phyloP scores from a whole-genome alignment of 2,113 vertebrate species.

The Rhegmatorhina hoffmannsi region DNA sequence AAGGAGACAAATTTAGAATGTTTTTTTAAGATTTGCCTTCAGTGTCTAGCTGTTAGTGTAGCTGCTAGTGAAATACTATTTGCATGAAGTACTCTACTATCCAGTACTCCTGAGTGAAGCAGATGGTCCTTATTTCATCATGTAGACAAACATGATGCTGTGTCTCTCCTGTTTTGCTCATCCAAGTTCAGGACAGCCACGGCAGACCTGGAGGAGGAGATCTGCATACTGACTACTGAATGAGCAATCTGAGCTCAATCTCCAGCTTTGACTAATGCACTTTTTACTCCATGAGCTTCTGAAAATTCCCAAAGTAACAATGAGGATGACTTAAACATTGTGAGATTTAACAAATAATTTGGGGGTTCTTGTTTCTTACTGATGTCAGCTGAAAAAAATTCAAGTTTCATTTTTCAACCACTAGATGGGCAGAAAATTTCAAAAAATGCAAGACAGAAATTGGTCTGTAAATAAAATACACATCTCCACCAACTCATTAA shows the following conservation, averaged over 20 bases:
- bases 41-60: not conserved
- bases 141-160: not conserved
- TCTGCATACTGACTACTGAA: rapidly evolving
- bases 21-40: not conserved
- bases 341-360: not conserved
- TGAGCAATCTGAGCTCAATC: not conserved
- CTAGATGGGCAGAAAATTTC: not conserved
- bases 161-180: not conserved
- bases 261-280: not conserved
- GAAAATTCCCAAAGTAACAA: not conserved
- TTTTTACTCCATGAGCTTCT: not conserved
- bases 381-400: not conserved
- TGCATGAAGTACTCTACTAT: not conserved
- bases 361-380: not conserved
- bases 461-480: not conserved
- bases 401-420: not conserved
- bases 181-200: not conserved
- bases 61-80: not conserved
- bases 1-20: conserved; percentile 20
- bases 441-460: not conserved
- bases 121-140: not conserved
- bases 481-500: not conserved
- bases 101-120: not conserved
- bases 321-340: not conserved
- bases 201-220: not conserved